These are phyloP conservation scores for Argynnis bischoffii DNA, from an alignment of 2,888 invertebrate species.

Conservation along the genomic window DNA sequence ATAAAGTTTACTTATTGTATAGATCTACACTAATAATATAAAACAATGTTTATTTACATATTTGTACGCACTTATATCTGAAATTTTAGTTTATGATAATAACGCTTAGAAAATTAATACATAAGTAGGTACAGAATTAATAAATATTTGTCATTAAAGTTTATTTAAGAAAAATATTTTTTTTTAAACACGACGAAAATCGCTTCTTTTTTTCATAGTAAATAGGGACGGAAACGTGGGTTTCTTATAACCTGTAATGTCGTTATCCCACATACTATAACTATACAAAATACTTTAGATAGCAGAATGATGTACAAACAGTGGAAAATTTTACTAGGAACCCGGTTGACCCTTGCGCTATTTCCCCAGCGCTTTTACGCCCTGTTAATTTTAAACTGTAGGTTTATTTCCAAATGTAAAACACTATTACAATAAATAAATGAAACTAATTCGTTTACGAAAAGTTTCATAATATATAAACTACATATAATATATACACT, in stretches of 20 bases:
- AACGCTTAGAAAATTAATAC: no score
- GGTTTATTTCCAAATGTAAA: not conserved
- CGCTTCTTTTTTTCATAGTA: no score
- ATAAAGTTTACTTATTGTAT: no score
- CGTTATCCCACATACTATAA: not conserved
- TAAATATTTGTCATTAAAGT: no score
- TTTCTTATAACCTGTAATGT: not conserved
- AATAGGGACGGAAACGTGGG: not conserved
- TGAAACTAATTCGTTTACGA: not conserved
- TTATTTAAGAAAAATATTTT: no score
- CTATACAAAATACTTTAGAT: not conserved
- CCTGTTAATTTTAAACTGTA: slow-evolving; percentile 3
- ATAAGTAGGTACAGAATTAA: no score
- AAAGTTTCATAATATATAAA: not conserved
- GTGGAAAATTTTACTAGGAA: slow-evolving; percentile 11
- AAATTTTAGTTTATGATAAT: no score
- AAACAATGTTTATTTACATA: no score
- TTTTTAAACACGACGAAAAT: no score
- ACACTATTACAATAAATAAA: not conserved
- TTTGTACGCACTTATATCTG: no score
- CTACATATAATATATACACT: no score
- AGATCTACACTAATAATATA: no score
- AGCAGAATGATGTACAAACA: slow-evolving; percentile 10
- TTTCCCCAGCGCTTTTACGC: slow-evolving; percentile 9
- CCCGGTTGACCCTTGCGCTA: not conserved